These are phyloP conservation scores for Beroe ovata DNA, from an alignment of 37 sponge, comb jelly and placozoan genomes.

Conservation along the genomic window DNA sequence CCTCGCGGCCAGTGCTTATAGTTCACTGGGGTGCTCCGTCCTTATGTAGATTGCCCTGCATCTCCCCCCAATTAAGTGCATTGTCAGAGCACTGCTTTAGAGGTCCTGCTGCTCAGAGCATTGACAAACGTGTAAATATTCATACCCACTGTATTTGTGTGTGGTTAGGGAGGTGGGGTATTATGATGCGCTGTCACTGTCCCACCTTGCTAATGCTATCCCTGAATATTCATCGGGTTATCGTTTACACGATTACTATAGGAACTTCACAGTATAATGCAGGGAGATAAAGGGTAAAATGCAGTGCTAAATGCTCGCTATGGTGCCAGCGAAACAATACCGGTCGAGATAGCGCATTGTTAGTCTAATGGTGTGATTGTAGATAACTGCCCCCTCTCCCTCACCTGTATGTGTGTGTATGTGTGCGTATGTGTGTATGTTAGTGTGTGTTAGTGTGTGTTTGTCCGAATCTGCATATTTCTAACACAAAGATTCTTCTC, in stretches of 20 bases:
- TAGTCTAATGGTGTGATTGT: no score
- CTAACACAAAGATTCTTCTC: no score
- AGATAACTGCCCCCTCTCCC: no score
- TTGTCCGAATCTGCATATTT: no score
- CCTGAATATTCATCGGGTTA: neutral
- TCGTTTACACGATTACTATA: neutral
- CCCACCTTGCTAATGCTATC: neutral
- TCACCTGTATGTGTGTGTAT: no score
- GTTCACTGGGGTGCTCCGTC: neutral
- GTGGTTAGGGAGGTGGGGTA: neutral
- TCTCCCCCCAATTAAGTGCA: neutral
- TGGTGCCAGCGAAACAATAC: no score
- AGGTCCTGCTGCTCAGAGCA: neutral
- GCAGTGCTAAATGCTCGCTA: neutral
- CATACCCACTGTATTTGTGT: no score
- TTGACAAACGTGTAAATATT: neutral
- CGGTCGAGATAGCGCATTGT: no score
- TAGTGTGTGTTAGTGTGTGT: no score
- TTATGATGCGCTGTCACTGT: neutral
- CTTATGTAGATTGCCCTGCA: neutral
- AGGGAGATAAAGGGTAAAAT: neutral
- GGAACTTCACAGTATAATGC: neutral
- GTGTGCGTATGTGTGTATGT: no score
- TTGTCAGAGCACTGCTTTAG: neutral
- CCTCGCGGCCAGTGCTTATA: neutral